phyloP scores from a whole-genome alignment of 2,113 vertebrate species.

The Corythornis vintsioides region DNA sequence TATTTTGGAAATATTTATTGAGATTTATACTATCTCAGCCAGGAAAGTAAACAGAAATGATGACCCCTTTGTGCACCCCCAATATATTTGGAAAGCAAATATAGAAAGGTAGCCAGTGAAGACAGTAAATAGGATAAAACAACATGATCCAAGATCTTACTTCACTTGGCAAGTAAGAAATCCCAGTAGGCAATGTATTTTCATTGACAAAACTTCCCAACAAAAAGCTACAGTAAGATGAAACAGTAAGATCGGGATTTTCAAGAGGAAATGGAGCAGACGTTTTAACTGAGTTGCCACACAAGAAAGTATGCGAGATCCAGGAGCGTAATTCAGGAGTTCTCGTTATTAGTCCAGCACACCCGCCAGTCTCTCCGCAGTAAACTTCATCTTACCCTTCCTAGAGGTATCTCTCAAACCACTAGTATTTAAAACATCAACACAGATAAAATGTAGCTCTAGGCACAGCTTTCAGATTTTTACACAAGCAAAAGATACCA shows the following conservation, averaged over 20 bases:
- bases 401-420: not conserved
- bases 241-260: not conserved
- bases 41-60: not conserved
- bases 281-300: not conserved
- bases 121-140: not conserved
- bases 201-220: not conserved
- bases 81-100: not conserved
- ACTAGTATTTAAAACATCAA: not conserved
- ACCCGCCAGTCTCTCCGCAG: not conserved
- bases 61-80: not conserved
- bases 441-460: not conserved
- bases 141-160: conserved; percentile 17
- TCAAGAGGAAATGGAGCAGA: conserved; percentile 15
- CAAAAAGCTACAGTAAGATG: not conserved
- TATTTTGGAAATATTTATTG: not conserved
- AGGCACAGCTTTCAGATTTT: not conserved
- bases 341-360: not conserved
- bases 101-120: not conserved
- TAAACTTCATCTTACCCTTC: not conserved
- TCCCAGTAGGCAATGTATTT: not conserved
- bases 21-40: not conserved
- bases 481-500: not conserved
- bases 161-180: conserved; percentile 21
- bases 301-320: not conserved
- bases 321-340: not conserved